Evolutionary conservation across 2,797 vertebrate genomes (phyloP), one percentile per base, ranked within the genome.

Genomic region (Neoniphon sammara): DNA sequence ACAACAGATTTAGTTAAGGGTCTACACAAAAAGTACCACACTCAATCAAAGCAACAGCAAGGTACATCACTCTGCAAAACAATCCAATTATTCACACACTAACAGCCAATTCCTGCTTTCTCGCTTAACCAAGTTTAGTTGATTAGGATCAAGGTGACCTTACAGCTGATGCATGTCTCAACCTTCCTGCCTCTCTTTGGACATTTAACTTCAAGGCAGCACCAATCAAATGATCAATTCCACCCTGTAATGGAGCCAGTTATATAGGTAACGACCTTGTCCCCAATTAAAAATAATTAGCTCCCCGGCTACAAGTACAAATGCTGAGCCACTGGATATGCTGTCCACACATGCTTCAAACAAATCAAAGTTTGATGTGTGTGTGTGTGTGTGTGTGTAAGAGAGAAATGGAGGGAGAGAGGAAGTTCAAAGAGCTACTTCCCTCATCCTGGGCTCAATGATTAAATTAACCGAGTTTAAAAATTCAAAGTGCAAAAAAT

Each of bases 151-250:
- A 18, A 70, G 55, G 71, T 75, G 39, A 80, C 73, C 69, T 30
- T 42, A 56, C 53, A 42, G 68, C 47, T 73, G 63, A 64, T 15
- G 27, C 27, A 52, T n/a, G 20, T 63, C 52, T 63, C 25, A n/a
- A 18, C 64, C 8, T 31, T 15, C 2, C 20, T 42, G 18, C 50
- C 56, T 61, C 75, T 73, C 42, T 18, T n/a, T 30, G 12, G 30
- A 71, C 60, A 34, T 69, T 50, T 57, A 67, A 20, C 70, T 78
- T 81, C 27, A 34, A 71, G 61, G 64, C 54, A 75, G 46, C 63
- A 65, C 64, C 62, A 63, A 72, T 71, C 70, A 79, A 70, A 73
- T 81, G 70, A 85, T 83, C 80, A 76, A 68, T 77, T 11, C 31
- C 62, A 39, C 30, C 46, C 21, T 65, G 30, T 47, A 70, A 49